These are phyloP conservation scores for Labroides dimidiatus DNA, from an alignment of 2,797 vertebrate species.

Conservation along the genomic window DNA sequence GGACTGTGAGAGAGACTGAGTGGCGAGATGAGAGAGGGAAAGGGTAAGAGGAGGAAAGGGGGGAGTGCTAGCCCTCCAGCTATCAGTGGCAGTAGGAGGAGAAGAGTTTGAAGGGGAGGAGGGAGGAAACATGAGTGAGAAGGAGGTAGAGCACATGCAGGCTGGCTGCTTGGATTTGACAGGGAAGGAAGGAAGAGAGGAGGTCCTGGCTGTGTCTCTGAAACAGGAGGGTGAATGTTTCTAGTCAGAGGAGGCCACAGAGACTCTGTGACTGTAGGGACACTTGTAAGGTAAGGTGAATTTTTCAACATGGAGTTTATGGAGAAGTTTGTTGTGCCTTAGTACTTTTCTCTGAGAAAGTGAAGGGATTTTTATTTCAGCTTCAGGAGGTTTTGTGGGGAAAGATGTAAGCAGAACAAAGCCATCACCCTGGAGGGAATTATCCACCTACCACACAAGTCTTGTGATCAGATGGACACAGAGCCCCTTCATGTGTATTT, in stretches of 20 bases:
- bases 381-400: neutral
- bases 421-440: conserved; percentile 20
- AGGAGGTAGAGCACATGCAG: conserved; percentile 61
- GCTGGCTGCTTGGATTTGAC: conserved; percentile 62
- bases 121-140: conserved; percentile 56
- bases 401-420: conserved; percentile 13
- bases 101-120: conserved; percentile 60
- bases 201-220: conserved; percentile 44
- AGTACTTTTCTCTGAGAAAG: neutral
- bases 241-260: conserved; percentile 57
- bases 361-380: neutral
- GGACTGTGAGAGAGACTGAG: conserved; percentile 46
- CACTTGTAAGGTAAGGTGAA: conserved; percentile 78
- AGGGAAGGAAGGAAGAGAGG: conserved; percentile 64
- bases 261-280: conserved; percentile 42
- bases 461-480: conserved; percentile 63
- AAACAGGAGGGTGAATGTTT: conserved; percentile 61
- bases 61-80: conserved; percentile 51
- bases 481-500: conserved; percentile 23
- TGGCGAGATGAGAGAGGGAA: conserved; percentile 59
- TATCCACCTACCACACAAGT: conserved; percentile 32
- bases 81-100: conserved; percentile 69
- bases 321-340: neutral
- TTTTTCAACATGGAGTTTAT: conserved; percentile 28
- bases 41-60: conserved; percentile 24